Conservation (phyloP, 2,113 vertebrate genomes). For the Porphyrio hochstetteri region DNA sequence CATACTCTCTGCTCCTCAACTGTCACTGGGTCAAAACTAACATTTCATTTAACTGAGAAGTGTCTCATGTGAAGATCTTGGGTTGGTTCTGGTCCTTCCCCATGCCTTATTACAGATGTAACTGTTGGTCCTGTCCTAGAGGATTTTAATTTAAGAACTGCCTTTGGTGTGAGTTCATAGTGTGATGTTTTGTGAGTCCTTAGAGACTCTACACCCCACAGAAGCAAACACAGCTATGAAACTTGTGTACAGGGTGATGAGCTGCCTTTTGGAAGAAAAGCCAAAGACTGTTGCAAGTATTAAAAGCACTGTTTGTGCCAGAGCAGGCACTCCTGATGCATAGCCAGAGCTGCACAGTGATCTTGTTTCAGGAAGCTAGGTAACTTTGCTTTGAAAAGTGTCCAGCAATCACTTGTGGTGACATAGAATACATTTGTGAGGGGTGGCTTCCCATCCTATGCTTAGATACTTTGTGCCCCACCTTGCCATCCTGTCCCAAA, state of each 20-base stretch:
- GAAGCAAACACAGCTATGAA: neutral
- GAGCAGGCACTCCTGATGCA: neutral
- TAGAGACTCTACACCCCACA: neutral
- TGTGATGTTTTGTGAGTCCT: neutral
- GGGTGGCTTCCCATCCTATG: neutral
- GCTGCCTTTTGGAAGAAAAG: neutral
- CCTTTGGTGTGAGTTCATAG: neutral
- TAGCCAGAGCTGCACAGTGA: neutral
- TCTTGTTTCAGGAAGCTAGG: neutral
- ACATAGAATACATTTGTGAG: rapidly evolving
- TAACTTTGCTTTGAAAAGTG: neutral
- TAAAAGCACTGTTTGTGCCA: neutral
- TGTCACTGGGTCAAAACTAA: neutral
- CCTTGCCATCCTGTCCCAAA: neutral
- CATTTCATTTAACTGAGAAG: neutral
- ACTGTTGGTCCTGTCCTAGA: neutral
- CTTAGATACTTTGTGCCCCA: neutral
- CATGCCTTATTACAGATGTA: neutral
- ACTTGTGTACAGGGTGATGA: neutral
- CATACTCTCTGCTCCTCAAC: neutral
- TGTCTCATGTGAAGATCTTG: neutral
- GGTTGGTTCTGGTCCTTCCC: neutral
- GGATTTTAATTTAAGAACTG: neutral
- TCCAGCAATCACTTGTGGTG: neutral
- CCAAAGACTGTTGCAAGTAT: rapidly evolving